Conservation (phyloP, 1,140 invertebrate genomes). For the Zaprionus gabonicus region DNA sequence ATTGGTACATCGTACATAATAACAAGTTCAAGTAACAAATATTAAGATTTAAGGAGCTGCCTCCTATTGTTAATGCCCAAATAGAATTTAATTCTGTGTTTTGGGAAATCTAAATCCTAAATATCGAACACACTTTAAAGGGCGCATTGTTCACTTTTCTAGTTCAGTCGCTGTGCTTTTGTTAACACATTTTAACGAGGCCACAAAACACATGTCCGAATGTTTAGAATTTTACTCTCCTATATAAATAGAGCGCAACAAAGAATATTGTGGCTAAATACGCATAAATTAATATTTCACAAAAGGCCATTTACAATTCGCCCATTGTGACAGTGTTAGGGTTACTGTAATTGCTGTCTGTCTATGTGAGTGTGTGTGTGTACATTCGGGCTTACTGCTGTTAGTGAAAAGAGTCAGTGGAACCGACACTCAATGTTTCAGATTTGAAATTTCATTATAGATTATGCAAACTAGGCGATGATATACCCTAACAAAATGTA, state of each 20-base stretch:
- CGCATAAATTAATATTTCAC: constrained; percentile 51
- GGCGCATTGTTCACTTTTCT: neutral
- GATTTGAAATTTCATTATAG: neutral
- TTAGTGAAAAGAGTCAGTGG: neutral
- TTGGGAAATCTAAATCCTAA: too few species aligned
- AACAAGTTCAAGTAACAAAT: too few species aligned
- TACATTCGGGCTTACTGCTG: neutral
- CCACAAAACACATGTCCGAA: constrained; percentile 28
- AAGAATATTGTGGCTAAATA: constrained; percentile 56
- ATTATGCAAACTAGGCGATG: neutral
- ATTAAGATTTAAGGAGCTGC: too few species aligned
- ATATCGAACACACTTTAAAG: neutral
- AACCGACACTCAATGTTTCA: neutral
- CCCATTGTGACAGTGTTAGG: constrained; percentile 13
- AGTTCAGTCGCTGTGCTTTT: neutral
- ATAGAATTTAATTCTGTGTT: neutral
- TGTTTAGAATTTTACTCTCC: constrained; percentile 33
- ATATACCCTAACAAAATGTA: neutral
- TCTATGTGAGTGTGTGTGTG: constrained; percentile 1
- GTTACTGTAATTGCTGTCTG: constrained; percentile 1
- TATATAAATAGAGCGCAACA: constrained; percentile 34
- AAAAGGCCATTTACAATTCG: constrained; percentile 38
- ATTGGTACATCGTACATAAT: neutral
- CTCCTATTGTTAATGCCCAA: too few species aligned
- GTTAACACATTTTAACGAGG: neutral